Conservation (phyloP, 2,888 invertebrate species). For the Cantharis lateralis region DNA sequence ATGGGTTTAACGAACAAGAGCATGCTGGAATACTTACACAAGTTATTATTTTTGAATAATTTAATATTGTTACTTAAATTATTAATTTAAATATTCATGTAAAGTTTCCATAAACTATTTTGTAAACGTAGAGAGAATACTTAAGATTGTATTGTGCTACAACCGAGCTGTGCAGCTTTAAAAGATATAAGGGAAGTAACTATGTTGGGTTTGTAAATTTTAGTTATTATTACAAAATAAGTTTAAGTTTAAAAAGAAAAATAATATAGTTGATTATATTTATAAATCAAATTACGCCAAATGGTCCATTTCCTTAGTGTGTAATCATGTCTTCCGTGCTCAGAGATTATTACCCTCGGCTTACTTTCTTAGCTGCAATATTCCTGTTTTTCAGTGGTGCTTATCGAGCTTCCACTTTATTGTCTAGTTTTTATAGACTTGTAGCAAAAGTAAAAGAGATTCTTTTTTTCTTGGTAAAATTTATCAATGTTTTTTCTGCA, state of each 20-base stretch:
- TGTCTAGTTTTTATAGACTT: constrained; percentile 29
- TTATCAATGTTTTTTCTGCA: constrained; percentile 26
- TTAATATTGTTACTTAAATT: not conserved
- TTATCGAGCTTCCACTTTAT: constrained; percentile 28
- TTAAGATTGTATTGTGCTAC: not conserved
- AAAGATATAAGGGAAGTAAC: not conserved
- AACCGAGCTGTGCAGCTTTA: not conserved
- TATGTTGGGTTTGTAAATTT: not conserved
- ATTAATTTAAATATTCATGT: not conserved
- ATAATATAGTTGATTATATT: constrained; percentile 39
- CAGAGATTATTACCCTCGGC: constrained; percentile 41
- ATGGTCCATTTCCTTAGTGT: constrained; percentile 42
- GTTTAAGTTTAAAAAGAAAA: constrained; percentile 9
- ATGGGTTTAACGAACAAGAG: too few species aligned
- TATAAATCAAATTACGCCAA: constrained; percentile 44
- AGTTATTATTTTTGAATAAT: not conserved
- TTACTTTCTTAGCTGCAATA: constrained; percentile 33
- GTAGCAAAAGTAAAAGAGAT: constrained; percentile 24
- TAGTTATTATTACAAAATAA: not conserved
- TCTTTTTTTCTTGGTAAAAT: constrained; percentile 16
- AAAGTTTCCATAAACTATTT: not conserved
- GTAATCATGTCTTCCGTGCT: constrained; percentile 43
- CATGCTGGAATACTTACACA: not conserved
- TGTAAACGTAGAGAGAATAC: not conserved
- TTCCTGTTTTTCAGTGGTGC: constrained; percentile 25